Evolutionary conservation across 1,140 invertebrate species (phyloP).

Genomic region (Tribolium madens): DNA sequence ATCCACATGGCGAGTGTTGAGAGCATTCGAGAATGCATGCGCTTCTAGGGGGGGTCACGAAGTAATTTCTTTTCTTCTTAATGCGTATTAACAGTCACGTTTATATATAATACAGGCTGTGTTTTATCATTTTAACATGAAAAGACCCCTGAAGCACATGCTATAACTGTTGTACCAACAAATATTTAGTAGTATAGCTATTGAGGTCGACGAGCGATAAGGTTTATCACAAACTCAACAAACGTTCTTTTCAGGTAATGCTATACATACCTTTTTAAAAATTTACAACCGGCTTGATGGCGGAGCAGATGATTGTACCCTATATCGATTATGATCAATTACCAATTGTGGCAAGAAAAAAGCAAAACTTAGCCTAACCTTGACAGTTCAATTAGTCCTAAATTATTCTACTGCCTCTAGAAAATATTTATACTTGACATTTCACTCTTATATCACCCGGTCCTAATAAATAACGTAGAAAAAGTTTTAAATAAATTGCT

Average conservation of each 20-base stretch:
- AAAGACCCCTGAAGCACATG: neutral
- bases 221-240: constrained; percentile 11
- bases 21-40: constrained; percentile 27
- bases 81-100: constrained; percentile 42
- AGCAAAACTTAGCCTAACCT: neutral
- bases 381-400: neutral
- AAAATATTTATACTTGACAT: constrained; percentile 28
- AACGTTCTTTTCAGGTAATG: constrained; percentile 3
- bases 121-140: constrained; percentile 10
- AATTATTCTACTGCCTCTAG: neutral
- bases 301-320: neutral
- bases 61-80: constrained; percentile 31
- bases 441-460: too few relatives aligned
- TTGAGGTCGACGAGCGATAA: constrained; percentile 28
- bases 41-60: constrained; percentile 29
- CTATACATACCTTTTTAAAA: neutral
- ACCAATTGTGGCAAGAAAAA: neutral
- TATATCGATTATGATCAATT: constrained; percentile 4
- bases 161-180: constrained; percentile 7
- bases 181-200: constrained; percentile 31
- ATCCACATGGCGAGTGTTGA: constrained; percentile 35
- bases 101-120: constrained; percentile 23
- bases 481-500: neutral
- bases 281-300: neutral
- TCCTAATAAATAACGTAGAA: neutral